Percentiles rank a stretch among this genome's conserved stretches.
phyloP scores from a whole-genome alignment of 2,113 vertebrate species.

The Xenotilapia longispinis region DNA sequence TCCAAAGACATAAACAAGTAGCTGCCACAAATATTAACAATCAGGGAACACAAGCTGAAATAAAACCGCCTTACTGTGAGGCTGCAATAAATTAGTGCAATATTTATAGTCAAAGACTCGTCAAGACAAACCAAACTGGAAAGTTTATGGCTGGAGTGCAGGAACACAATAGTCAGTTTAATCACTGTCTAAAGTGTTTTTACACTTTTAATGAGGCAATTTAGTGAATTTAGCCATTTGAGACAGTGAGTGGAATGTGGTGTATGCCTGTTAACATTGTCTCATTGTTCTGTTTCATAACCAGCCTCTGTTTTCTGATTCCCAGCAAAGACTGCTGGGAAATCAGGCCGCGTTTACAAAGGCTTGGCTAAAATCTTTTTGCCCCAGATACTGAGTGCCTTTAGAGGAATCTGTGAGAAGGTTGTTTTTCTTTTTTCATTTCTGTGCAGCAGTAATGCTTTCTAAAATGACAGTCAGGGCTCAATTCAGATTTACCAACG shows the following conservation, averaged over 20 bases:
- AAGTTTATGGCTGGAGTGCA: slow-evolving; percentile 35
- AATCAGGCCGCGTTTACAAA: slow-evolving; percentile 44
- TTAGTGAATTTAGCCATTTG: slow-evolving; percentile 60
- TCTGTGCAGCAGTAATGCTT: neutral
- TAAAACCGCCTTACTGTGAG: neutral
- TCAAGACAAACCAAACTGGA: slow-evolving; percentile 31
- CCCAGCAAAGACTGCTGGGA: slow-evolving; percentile 55
- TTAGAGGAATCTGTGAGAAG: neutral
- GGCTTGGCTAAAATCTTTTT: slow-evolving; percentile 26
- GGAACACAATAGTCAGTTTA: slow-evolving; percentile 53
- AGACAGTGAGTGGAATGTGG: slow-evolving; percentile 60
- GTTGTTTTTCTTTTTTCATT: neutral
- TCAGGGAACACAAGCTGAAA: slow-evolving; percentile 1
- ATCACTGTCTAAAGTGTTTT: slow-evolving; percentile 62
- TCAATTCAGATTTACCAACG: neutral
- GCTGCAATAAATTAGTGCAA: slow-evolving; percentile 29
- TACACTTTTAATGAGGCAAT: slow-evolving; percentile 71
- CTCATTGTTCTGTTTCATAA: slow-evolving; percentile 69
- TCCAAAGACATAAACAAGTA: slow-evolving; percentile 34
- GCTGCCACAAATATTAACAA: slow-evolving; percentile 29
- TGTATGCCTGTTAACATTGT: slow-evolving; percentile 58
- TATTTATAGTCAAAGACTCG: slow-evolving; percentile 39
- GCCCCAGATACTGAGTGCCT: slow-evolving; percentile 45
- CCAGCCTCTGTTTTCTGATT: slow-evolving; percentile 62
- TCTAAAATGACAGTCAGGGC: neutral